Percentiles rank a stretch among this genome's conserved stretches.
Conservation (phyloP, 2,113 vertebrate genomes). For the Galbula dea region DNA sequence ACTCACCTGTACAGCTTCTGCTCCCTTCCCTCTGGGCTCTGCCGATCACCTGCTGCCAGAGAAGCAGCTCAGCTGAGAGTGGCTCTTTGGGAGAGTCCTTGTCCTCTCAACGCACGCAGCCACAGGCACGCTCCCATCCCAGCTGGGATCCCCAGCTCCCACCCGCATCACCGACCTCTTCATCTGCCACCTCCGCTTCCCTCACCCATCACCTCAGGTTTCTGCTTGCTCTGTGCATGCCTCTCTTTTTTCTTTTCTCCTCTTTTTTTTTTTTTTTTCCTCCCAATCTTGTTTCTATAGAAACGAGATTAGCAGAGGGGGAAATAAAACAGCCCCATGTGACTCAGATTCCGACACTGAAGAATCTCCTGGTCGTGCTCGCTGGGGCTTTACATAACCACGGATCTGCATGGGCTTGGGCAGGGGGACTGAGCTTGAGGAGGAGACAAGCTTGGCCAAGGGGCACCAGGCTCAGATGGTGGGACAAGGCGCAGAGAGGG, state of each 20-base stretch:
- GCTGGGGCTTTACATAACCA: slow-evolving; percentile 60
- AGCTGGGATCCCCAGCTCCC: neutral
- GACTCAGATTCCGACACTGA: slow-evolving; percentile 72
- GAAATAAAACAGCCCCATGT: slow-evolving; percentile 71
- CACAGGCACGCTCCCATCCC: neutral
- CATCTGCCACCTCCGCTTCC: slow-evolving; percentile 30
- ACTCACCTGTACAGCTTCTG: slow-evolving; percentile 59
- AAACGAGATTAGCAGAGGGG: slow-evolving; percentile 73
- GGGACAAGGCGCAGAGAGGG: neutral
- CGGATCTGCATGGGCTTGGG: neutral
- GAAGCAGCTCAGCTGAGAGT: neutral
- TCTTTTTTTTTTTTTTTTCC: neutral
- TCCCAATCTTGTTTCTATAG: slow-evolving; percentile 74
- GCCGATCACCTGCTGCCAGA: neutral
- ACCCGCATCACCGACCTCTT: neutral
- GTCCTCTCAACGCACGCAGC: neutral
- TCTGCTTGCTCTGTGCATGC: slow-evolving; percentile 14
- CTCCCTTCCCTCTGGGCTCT: neutral
- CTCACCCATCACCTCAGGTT: slow-evolving; percentile 59
- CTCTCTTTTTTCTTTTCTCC: neutral
- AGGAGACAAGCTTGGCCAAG: neutral
- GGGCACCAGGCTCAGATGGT: neutral
- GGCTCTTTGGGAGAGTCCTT: neutral
- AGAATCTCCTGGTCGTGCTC: slow-evolving; percentile 44
- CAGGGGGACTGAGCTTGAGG: neutral